Base-by-base conservation (phyloP, 1,140 invertebrate species). In the Anastrepha obliqua region DNA sequence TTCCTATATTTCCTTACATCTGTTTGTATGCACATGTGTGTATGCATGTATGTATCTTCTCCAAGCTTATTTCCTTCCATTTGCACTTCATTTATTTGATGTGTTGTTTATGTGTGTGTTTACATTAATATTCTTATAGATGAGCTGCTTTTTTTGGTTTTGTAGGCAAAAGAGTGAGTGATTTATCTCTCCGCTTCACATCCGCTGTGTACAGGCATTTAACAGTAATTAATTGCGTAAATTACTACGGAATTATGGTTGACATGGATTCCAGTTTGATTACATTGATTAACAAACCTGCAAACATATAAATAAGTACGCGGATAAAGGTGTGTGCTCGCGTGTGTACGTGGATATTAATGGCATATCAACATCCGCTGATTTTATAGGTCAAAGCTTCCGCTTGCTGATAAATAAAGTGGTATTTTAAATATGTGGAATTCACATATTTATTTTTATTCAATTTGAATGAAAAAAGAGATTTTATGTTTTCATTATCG, bases 191-290 rank as follows among this genome's bases (percentile, higher is more conserved):
- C 6, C n/a, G 42, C 17, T 81, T 81, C 44, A 20, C 47, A 55
- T 81, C 20, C 74, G 44, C 47, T 13, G 47, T 9, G 20, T 29
- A 15, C 2, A 58, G 85, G 59, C n/a, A 86, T 86, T 86, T 86
- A 62, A 86, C 15, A 86, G 39, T 86, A 86, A 86, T 86, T 86
- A 86, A 86, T 86, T 86, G 58, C 59, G 58, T 60, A 86, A 86
- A 86, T 86, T 86, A 86, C 85, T 60, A 86, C 51, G 44, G 59
- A 86, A 86, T 60, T 55, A 42, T 86, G 85, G 85, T 86, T 59
- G 29, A 86, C 59, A 62, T 44, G 85, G 59, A 60, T 62, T 62
- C 58, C 59, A 55, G 85, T 60, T 86, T 86, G 58, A 86, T 60
- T 42, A 44, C 55, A 86, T 59, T 44, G 59, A 62, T 86, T 86